Conservation (phyloP, 1,140 invertebrate genomes). For the Caerostris extrusa region DNA sequence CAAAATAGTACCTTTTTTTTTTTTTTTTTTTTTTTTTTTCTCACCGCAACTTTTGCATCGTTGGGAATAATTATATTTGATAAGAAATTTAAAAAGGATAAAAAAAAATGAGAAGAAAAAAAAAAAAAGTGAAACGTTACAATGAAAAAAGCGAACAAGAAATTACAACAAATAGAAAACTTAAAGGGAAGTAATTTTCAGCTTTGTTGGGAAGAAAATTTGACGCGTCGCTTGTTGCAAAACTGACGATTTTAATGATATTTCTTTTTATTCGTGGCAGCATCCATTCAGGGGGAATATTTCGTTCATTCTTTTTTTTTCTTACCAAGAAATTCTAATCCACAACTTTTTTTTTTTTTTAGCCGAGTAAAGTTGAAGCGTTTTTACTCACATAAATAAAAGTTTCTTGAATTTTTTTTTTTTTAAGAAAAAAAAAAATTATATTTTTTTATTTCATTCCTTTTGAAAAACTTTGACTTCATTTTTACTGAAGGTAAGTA, state of each 20-base stretch:
- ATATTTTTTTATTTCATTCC: not conserved
- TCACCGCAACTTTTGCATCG: slow-evolving; percentile 13
- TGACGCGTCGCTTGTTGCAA: slow-evolving; percentile 52
- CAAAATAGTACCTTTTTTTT: too few species aligned
- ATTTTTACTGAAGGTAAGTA: slow-evolving; percentile 34
- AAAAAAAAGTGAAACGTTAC: not conserved
- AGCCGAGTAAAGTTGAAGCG: slow-evolving; percentile 30
- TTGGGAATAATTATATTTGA: slow-evolving; percentile 48
- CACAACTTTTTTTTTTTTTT: slow-evolving; percentile 27
- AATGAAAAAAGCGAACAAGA: slow-evolving; percentile 7
- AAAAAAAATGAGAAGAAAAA: not conserved
- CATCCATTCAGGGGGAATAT: not conserved
- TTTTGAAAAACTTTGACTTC: slow-evolving; percentile 24
- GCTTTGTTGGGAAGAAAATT: slow-evolving; percentile 46
- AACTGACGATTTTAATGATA: slow-evolving; percentile 58
- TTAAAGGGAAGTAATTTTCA: slow-evolving; percentile 48
- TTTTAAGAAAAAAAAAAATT: too few species aligned
- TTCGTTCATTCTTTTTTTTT: not conserved
- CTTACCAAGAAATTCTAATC: slow-evolving; percentile 13
- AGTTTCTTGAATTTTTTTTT: slow-evolving; percentile 16
- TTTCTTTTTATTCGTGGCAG: slow-evolving; percentile 39
- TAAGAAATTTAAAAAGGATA: slow-evolving; percentile 11
- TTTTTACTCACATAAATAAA: slow-evolving; percentile 25
- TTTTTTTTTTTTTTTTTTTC: not conserved
- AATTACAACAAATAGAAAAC: slow-evolving; percentile 25